Percentiles rank a stretch among this genome's conserved stretches.
Evolutionary conservation across 2,797 vertebrate species (phyloP).

Genomic region (Acrossocheilus fasciatus): DNA sequence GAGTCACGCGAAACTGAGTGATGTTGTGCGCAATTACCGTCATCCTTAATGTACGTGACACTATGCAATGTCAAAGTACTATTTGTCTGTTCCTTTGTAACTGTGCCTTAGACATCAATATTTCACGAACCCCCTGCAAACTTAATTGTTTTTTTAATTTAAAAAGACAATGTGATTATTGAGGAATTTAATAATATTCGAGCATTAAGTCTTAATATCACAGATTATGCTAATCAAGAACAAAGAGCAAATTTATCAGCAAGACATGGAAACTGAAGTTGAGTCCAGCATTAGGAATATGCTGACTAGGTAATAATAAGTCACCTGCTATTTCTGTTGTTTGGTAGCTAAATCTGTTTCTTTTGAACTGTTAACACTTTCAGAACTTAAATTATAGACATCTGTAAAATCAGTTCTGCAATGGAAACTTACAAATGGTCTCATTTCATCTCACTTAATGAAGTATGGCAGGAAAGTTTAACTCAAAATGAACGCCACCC

Average conservation of each 20-base stretch:
- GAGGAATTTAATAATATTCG: neutral
- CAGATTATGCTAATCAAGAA: neutral
- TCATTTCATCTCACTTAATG: constrained; percentile 10
- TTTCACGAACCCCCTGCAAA: neutral
- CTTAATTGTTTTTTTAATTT: neutral
- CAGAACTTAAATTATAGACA: neutral
- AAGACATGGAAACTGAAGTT: neutral
- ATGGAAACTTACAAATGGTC: neutral
- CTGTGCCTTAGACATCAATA: neutral
- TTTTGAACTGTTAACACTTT: neutral
- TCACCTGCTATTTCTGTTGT: neutral
- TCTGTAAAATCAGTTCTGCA: neutral
- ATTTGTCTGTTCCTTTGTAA: neutral
- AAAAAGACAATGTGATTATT: neutral
- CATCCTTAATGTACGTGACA: constrained; percentile 4
- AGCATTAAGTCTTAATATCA: constrained; percentile 2
- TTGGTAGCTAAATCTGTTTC: neutral
- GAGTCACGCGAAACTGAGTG: neutral
- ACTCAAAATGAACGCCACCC: neutral
- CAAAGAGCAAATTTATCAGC: neutral
- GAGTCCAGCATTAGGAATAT: neutral
- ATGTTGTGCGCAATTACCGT: neutral
- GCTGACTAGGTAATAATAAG: neutral
- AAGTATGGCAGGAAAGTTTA: neutral
- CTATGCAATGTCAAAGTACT: neutral